Conservation (phyloP, 2,113 vertebrate genomes). For the Grus americana region DNA sequence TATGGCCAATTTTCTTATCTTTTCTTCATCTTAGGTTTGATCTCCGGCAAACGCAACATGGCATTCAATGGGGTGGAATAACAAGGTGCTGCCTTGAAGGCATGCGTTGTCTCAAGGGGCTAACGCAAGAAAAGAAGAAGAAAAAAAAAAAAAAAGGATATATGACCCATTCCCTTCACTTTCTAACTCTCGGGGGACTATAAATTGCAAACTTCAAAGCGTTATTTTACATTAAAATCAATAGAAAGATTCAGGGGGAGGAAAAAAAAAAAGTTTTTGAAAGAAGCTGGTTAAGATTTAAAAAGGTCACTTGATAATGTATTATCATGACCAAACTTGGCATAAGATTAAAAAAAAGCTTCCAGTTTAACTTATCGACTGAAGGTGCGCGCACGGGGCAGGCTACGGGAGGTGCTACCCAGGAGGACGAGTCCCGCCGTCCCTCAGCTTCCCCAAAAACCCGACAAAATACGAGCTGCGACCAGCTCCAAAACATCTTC, state of each 20-base stretch:
- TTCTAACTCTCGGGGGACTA: constrained; percentile 51
- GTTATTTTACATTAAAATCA: constrained; percentile 70
- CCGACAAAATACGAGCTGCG: not conserved
- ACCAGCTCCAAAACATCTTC: not conserved
- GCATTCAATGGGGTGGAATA: constrained; percentile 78
- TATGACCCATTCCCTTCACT: constrained; percentile 70
- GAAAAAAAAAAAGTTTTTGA: constrained; percentile 25
- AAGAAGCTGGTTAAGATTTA: constrained; percentile 49
- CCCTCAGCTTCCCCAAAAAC: not conserved
- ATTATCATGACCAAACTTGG: constrained; percentile 24
- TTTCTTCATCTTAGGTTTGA: constrained; percentile 84
- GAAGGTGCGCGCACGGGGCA: constrained; percentile 24
- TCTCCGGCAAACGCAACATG: constrained; percentile 88
- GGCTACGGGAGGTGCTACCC: not conserved
- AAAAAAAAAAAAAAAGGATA: constrained; percentile 29
- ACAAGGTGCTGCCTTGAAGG: constrained; percentile 82
- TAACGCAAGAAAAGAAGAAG: not conserved
- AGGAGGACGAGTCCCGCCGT: not conserved
- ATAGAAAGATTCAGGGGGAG: constrained; percentile 9
- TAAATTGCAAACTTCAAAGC: constrained; percentile 79
- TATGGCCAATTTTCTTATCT: constrained; percentile 95
- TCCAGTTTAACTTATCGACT: not conserved
- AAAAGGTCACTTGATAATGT: constrained; percentile 47
- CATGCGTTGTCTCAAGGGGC: constrained; percentile 69
- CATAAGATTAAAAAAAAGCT: constrained; percentile 9